Evolutionary conservation across 1,140 invertebrate species (phyloP).

Genomic region (Diachasmimorpha longicaudata): DNA sequence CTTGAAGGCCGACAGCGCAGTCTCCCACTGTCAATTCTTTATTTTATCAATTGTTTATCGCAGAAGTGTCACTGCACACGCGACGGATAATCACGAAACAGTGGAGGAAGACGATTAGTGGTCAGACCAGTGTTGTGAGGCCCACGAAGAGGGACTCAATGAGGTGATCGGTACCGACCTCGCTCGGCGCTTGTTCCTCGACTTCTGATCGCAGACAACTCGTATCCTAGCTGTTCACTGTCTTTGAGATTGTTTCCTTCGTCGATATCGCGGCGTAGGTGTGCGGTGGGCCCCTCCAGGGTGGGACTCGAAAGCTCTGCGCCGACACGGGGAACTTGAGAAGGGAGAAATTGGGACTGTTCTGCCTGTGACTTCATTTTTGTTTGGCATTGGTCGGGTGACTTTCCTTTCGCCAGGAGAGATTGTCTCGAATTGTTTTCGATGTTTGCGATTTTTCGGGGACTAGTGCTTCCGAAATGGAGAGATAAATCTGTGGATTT

Average conservation of each 20-base stretch:
- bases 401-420: too few species aligned
- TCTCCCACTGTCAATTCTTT: too few species aligned
- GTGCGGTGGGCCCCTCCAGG: neutral
- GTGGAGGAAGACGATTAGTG: neutral
- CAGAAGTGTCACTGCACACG: neutral
- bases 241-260: neutral
- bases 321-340: neutral
- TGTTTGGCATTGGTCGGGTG: too few species aligned
- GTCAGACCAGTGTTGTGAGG: neutral
- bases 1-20: neutral
- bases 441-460: too few species aligned
- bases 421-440: too few species aligned
- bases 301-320: constrained; percentile 1
- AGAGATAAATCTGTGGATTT: too few species aligned
- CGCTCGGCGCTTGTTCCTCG: neutral
- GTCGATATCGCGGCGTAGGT: neutral
- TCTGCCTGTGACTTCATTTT: neutral
- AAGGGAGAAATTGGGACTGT: neutral
- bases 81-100: neutral
- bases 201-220: neutral
- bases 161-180: neutral
- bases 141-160: neutral
- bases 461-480: too few species aligned
- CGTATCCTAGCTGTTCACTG: neutral
- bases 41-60: neutral